Percentiles rank a stretch among this genome's conserved stretches.
Evolutionary conservation across 2,888 invertebrate species (phyloP).

Genomic region (Holacanthella duospinosa): DNA sequence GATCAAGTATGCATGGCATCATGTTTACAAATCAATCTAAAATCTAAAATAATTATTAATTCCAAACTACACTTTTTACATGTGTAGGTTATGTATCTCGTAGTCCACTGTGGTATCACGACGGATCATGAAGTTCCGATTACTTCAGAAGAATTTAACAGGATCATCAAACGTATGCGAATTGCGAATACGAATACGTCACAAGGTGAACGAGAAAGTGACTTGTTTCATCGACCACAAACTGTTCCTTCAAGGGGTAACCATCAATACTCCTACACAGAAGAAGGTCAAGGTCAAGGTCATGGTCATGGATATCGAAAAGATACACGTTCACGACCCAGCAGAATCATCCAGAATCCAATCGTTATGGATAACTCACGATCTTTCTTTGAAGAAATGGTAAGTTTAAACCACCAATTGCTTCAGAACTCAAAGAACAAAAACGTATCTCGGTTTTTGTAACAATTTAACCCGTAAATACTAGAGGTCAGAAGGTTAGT

Average conservation of each 20-base stretch:
- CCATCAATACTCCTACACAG: too few relatives aligned
- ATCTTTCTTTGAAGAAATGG: neutral
- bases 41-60: neutral
- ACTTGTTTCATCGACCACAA: neutral
- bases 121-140: neutral
- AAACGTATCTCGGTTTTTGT: too few relatives aligned
- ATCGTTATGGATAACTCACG: neutral
- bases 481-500: too few relatives aligned
- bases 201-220: neutral
- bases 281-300: too few relatives aligned
- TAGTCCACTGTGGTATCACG: neutral
- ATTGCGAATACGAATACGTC: too few relatives aligned
- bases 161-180: neutral
- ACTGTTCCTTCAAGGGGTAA: neutral
- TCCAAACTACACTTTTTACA: too few relatives aligned
- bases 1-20: conserved; percentile 1
- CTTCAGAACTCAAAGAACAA: too few relatives aligned
- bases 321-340: neutral
- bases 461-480: too few relatives aligned
- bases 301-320: too few relatives aligned
- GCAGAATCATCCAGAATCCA: neutral
- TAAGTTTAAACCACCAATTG: too few relatives aligned
- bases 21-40: too few relatives aligned
- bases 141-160: neutral
- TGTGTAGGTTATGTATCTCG: conserved; percentile 4